Percentiles rank a stretch among this genome's conserved stretches.
Conservation (phyloP, 64 coral and sea anemone species). For the Porites lutea region DNA sequence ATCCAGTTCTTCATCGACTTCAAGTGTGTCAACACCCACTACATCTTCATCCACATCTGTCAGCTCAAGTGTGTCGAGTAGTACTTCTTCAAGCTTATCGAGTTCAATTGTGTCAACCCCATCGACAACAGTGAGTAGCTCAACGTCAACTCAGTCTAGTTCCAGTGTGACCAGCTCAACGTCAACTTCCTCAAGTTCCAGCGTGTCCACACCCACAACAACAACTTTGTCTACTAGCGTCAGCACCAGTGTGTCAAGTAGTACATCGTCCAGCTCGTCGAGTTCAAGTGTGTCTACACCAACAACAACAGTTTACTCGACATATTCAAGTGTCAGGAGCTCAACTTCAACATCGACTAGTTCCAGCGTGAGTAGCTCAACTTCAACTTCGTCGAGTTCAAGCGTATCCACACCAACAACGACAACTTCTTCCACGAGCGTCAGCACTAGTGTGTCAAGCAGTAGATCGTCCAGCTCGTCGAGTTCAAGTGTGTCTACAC, state of each 20-base stretch:
- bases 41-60: neutral
- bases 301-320: slow-evolving; percentile 44
- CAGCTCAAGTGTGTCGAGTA: slow-evolving; percentile 9
- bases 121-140: slow-evolving; percentile 1
- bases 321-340: neutral
- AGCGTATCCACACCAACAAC: slow-evolving; percentile 40
- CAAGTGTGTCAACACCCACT: slow-evolving; percentile 2
- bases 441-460: slow-evolving; percentile 16
- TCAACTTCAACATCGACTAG: slow-evolving; percentile 35
- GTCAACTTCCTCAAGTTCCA: slow-evolving; percentile 1
- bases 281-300: slow-evolving; percentile 36
- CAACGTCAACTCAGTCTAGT: slow-evolving; percentile 14
- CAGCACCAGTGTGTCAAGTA: slow-evolving; percentile 11
- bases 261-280: slow-evolving; percentile 11
- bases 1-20: neutral
- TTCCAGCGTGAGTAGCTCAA: slow-evolving; percentile 15
- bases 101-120: slow-evolving; percentile 18
- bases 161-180: neutral
- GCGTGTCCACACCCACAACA: slow-evolving; percentile 17
- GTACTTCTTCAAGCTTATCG: neutral
- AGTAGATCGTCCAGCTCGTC: neutral
- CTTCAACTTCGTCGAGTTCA: neutral
- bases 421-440: slow-evolving; percentile 19
- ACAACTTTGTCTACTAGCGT: slow-evolving; percentile 15
- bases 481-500: neutral